Evolutionary conservation across 2,113 vertebrate genomes (phyloP).

Genomic region (Diadophis punctatus): DNA sequence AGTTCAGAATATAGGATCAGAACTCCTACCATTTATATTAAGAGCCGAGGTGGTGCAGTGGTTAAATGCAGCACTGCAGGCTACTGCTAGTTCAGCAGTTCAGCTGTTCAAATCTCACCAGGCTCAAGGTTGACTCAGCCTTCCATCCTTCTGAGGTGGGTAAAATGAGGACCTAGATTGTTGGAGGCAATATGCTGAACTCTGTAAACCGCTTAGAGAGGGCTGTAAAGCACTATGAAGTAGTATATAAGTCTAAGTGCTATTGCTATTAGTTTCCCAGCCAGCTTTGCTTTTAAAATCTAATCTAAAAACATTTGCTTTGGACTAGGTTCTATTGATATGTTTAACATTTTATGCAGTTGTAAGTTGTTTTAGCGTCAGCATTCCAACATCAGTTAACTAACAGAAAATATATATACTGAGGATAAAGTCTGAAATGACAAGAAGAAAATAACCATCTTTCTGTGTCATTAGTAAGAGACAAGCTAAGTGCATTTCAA

Average conservation of each 20-base stretch:
- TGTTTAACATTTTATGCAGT: neutral
- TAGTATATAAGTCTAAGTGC: too few species aligned
- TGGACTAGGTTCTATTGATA: neutral
- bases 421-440: neutral
- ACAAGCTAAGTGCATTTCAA: constrained; percentile 2
- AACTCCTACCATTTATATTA: neutral
- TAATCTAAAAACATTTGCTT: neutral
- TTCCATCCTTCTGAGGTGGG: too few species aligned
- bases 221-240: too few species aligned
- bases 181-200: too few species aligned
- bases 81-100: too few species aligned
- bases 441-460: neutral
- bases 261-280: neutral
- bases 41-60: too few species aligned
- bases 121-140: too few species aligned
- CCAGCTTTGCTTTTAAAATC: neutral
- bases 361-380: neutral
- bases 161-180: too few species aligned
- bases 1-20: neutral
- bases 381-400: neutral
- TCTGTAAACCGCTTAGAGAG: too few species aligned
- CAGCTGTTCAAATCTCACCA: too few species aligned
- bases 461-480: neutral
- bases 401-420: neutral
- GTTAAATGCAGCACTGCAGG: too few species aligned